Evolutionary conservation across 1,140 invertebrate species (phyloP), one percentile per base, ranked within the genome.

Genomic region (Asobara japonica): DNA sequence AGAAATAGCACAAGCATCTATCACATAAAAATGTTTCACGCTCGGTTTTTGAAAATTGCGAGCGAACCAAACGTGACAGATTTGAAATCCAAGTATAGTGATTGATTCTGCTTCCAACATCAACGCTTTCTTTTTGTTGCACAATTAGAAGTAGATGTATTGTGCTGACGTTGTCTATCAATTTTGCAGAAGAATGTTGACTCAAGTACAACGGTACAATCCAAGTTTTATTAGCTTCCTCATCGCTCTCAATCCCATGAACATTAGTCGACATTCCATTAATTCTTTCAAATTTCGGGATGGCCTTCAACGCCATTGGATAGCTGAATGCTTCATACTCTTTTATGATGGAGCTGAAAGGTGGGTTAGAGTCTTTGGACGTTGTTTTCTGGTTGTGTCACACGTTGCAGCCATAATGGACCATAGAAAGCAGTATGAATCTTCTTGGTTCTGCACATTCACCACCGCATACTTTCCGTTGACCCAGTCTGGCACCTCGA

Each of bases 241-340:
- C 41, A 45, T 45, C 41, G n/a, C 16, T 13, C 6, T 83, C 76
- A 65, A 78, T 31, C 13, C 45, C 76, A 41, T 72, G 77, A 2
- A 78, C 75, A 73, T 80, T 78, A 16, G 76, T 66, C 16, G 45
- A 70, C 20, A 83, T 71, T 71, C 79, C 75, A 74, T 84, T 85
- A 56, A 77, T 38, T 29, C 74, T 71, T 77, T 84, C 80, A 48
- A 85, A 72, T 74, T 79, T 82, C 64, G 20, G 41, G 4, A 45
- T 45, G 16, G 6, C 16, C n/a, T 25, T 61, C 29, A 61, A 61
- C 4, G 56, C 22, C 41, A 45, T 45, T 5, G 41, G 41, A 45
- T 45, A 16, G 3, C 16, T n/a, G 16, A 45, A 45, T n/a, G n/a
- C n/a, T 45, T n/a, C 6, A 45, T 13, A 45, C 6, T 45, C n/a